Conservation (phyloP, 2,797 vertebrate species). For the Margarornis squamiger region DNA sequence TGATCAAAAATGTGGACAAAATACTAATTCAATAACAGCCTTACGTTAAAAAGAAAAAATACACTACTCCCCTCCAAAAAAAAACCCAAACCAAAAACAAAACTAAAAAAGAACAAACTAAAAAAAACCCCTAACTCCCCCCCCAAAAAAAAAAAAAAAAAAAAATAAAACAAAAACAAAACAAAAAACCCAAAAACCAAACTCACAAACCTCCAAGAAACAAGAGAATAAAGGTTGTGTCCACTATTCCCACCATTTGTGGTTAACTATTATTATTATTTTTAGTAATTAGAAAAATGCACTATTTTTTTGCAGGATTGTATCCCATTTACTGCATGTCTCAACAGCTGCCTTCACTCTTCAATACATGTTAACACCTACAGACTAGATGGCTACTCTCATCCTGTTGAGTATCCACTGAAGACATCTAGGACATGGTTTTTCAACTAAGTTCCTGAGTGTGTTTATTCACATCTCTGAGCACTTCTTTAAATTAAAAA, state of each 20-base stretch:
- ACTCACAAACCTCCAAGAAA: neutral
- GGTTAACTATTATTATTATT: neutral
- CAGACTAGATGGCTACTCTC: neutral
- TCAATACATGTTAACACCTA: neutral
- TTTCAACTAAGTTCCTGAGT: neutral
- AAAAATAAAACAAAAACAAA: too few relatives aligned
- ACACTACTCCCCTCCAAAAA: neutral
- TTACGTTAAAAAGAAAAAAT: neutral
- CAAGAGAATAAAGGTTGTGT: neutral
- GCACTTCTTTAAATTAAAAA: neutral
- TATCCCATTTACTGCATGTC: neutral
- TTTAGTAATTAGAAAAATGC: neutral
- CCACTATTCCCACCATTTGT: neutral
- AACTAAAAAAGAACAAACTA: too few relatives aligned
- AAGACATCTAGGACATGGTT: neutral
- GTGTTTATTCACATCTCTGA: neutral
- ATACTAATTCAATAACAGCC: neutral
- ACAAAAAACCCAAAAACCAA: too few relatives aligned
- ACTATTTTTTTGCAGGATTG: neutral
- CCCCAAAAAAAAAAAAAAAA: too few relatives aligned
- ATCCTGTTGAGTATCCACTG: neutral
- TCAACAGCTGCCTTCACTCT: neutral
- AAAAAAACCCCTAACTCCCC: too few relatives aligned
- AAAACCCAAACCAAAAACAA: too few relatives aligned
- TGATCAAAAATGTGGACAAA: neutral